Base-by-base conservation (phyloP, 2,113 vertebrate genomes). In the Felis chaus region DNA sequence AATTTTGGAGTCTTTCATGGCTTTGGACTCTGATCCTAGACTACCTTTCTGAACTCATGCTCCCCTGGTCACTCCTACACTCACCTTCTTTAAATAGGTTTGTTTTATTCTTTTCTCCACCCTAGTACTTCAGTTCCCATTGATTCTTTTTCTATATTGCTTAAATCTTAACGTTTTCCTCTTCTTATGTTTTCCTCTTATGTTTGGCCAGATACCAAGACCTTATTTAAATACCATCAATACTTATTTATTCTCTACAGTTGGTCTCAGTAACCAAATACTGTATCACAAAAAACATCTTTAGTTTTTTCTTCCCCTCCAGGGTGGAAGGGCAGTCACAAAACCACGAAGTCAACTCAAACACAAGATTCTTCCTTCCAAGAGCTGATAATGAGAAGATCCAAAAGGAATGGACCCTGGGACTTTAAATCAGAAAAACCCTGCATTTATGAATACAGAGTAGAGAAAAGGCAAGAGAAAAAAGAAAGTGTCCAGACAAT, bases 311-410 rank as follows among this genome's bases (percentile, higher is more conserved):
- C 53, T 33, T 29, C 13, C 31, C 48, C 53, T 66, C 50, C 66
- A 98, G 98, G 57, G 48, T 91, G 93, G 95, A 97, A 95, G 65
- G 87, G 15, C 41, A 80, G 57, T 78, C 57, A 53, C 63, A 97
- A 95, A 87, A 92, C 69, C 31, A 96, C 98, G 31, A 95, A 97
- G 63, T 97, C 97, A 96, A 96, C 94, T 71, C 97, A 97, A 29
- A 98, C 94, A 4, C 95, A 94, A 92, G 97, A 87, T 45, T 96
- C 61, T 91, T 97, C 89, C 48, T 94, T 95, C 91, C 97, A 92
- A 80, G 50, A 76, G 85, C 45, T 96, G 45, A 55, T 96, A 66
- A 65, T 92, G 73, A 98, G 73, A 94, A 90, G 53, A 81, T 93
- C 65, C 41, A 95, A 92, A 93, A 96, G 90, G 61, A 97, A 61